These are phyloP conservation scores for Arizona elegans DNA, from an alignment of 2,113 vertebrate species.

Conservation along the genomic window DNA sequence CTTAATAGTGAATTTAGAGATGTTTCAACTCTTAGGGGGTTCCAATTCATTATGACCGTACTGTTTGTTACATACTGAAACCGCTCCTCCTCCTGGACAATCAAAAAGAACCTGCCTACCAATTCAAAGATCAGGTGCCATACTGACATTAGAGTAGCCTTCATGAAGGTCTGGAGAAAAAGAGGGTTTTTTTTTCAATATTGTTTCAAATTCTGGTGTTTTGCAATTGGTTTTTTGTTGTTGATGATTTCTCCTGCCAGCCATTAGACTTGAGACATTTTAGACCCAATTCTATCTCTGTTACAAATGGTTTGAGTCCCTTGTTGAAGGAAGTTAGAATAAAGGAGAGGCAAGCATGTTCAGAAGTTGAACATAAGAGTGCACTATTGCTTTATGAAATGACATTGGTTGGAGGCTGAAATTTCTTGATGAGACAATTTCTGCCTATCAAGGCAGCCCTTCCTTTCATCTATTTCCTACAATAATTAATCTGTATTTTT, in stretches of 20 bases:
- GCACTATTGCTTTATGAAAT: background rate
- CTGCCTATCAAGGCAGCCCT: background rate
- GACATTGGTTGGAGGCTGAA: background rate
- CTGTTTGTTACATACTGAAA: background rate
- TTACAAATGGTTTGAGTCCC: background rate
- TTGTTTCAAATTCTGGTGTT: background rate
- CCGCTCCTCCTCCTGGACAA: background rate
- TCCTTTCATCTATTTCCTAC: background rate
- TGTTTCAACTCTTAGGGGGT: background rate
- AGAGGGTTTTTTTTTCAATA: background rate
- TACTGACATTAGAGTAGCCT: background rate
- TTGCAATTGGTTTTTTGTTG: background rate
- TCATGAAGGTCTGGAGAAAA: background rate
- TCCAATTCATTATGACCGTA: background rate
- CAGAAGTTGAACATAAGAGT: background rate
- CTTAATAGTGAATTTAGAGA: background rate
- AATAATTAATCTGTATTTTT: background rate
- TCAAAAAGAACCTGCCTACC: background rate
- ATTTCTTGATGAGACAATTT: background rate
- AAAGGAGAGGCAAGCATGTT: background rate
- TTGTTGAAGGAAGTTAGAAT: background rate
- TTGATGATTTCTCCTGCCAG: background rate
- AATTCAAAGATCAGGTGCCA: background rate
- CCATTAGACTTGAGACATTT: background rate
- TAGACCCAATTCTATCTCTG: background rate